Evolutionary conservation across 2,797 vertebrate genomes (phyloP).

Genomic region (Acomys russatus): DNA sequence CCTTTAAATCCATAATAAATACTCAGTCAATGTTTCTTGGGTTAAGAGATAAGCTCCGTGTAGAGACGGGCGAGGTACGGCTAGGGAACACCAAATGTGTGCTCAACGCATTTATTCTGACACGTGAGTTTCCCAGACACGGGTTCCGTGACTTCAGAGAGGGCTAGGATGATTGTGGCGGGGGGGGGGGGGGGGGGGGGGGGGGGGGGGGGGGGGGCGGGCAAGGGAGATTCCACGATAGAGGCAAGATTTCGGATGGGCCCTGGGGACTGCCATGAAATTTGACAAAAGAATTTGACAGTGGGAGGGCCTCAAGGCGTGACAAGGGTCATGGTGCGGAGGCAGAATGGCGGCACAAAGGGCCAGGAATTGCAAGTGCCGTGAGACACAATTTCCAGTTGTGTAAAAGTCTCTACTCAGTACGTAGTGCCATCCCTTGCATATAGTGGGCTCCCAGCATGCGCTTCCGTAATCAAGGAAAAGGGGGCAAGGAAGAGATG

Average conservation of each 20-base stretch:
- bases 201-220: too few relatives aligned
- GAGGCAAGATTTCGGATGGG: not conserved
- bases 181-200: too few relatives aligned
- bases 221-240: not conserved
- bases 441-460: not conserved
- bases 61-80: conserved; percentile 8
- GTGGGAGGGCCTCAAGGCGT: not conserved
- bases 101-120: conserved; percentile 7
- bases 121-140: not conserved
- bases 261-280: not conserved
- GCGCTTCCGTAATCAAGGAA: not conserved
- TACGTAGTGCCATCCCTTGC: not conserved
- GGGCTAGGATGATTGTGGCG: not conserved
- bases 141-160: conserved; percentile 2
- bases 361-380: not conserved
- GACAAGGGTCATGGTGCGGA: not conserved
- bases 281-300: not conserved
- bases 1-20: conserved; percentile 17
- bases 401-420: not conserved
- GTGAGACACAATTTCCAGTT: not conserved
- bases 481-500: too few relatives aligned
- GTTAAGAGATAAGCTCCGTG: not conserved
- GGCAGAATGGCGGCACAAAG: conserved; percentile 4
- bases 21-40: not conserved
- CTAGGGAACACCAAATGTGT: not conserved